phyloP scores from a whole-genome alignment of 2,888 invertebrate species.

The Sycophila texana region DNA sequence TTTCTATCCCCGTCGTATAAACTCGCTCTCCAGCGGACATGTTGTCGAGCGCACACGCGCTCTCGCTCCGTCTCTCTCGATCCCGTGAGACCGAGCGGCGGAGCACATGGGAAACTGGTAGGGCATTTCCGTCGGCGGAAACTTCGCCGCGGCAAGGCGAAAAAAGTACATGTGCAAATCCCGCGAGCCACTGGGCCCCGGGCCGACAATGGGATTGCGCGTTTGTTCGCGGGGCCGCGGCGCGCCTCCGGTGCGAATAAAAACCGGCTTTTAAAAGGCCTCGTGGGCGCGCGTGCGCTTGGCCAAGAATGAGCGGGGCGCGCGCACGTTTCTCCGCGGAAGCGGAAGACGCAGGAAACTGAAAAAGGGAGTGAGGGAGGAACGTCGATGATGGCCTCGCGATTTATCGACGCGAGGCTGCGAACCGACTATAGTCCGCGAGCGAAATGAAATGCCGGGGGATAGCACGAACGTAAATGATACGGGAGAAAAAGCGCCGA shows the following conservation, averaged over 20 bases:
- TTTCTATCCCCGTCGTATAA: slow-evolving; percentile 58
- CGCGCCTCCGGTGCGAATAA: neutral
- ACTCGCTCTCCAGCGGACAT: slow-evolving; percentile 60
- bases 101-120: slow-evolving; percentile 25
- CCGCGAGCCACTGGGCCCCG: too few species aligned
- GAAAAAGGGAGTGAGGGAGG: neutral
- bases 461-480: slow-evolving; percentile 31
- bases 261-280: slow-evolving; percentile 50
- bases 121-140: too few species aligned
- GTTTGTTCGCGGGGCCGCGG: neutral
- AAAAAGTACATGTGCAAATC: neutral
- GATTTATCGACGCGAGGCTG: neutral
- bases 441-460: slow-evolving; percentile 30
- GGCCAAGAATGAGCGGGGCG: neutral
- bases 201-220: too few species aligned
- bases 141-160: neutral
- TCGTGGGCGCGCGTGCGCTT: slow-evolving; percentile 34
- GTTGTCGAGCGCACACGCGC: slow-evolving; percentile 54
- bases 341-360: slow-evolving; percentile 3
- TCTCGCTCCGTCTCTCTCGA: slow-evolving; percentile 17
- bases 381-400: too few species aligned
- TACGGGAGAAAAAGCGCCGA: neutral
- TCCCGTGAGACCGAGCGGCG: neutral
- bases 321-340: slow-evolving; percentile 14
- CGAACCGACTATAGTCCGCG: neutral